Evolutionary conservation across 2,888 invertebrate species (phyloP), one percentile per base, ranked within the genome.

Genomic region (Drosophila paramelanica): DNA sequence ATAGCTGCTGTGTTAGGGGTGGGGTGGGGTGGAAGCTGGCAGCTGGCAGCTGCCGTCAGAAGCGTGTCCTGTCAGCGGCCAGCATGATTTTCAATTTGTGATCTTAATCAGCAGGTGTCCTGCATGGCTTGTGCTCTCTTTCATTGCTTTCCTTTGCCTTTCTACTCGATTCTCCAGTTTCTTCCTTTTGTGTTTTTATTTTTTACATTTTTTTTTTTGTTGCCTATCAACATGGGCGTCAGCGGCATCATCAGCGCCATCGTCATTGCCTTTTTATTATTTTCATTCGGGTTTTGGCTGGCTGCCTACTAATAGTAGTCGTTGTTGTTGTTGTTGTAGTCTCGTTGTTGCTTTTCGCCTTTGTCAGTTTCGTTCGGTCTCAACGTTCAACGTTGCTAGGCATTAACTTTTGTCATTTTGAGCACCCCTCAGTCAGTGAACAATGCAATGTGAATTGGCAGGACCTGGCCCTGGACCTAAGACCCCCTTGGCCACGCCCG

Each of bases 41-140:
- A 27, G 11, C 33, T 20, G 33, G 41, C 66, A 66, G 66, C 38
- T 39, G 10, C n/a, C 31, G 45, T 45, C 42, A 42, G 45, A 55
- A 68, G 65, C 78, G 51, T 77, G 77, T 81, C 57, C 78, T 74
- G 69, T 67, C 76, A 68, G 56, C 52, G 71, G 25, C 67, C 62
- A 58, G 73, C 78, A 77, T 84, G 84, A 84, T 87, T 89, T 90
- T 89, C 89, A 90, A 90, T 89, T 90, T 89, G 88, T 79, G 90
- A 90, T 90, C 88, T 86, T 88, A 88, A 90, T 89, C 89, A 90
- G 90, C 90, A 90, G 90, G 90, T 89, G 89, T 88, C 88, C 77
- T 78, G 65, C 73, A 73, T 67, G 72, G 53, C 66, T 67, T 69
- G 42, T 31, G 47, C 43, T 53, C 51, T 41, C 20, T 49, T 61